Evolutionary conservation across 2,888 invertebrate genomes (phyloP).

Genomic region (Sinodicranocentrus sp.): DNA sequence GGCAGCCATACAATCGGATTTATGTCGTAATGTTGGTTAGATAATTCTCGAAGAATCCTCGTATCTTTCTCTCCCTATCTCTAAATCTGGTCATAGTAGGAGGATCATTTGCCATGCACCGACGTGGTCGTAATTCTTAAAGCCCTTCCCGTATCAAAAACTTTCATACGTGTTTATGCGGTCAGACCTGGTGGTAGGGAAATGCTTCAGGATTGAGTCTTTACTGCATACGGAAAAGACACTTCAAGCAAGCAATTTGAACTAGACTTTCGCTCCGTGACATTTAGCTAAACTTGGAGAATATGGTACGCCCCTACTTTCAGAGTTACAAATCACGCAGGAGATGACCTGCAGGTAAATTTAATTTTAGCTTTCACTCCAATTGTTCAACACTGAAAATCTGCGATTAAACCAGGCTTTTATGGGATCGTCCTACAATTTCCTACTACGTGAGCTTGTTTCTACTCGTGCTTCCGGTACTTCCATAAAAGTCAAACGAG

Average conservation of each 20-base stretch:
- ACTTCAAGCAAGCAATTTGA: background rate
- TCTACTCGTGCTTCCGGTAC: background rate
- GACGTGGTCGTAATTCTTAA: slow-evolving; percentile 54
- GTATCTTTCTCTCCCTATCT: slow-evolving; percentile 24
- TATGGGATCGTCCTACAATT: background rate
- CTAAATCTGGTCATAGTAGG: slow-evolving; percentile 45
- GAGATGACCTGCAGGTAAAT: slow-evolving; percentile 41
- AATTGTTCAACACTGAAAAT: slow-evolving; percentile 6
- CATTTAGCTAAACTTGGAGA: slow-evolving; percentile 25
- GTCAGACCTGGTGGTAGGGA: too few relatives aligned
- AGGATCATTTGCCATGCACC: slow-evolving; percentile 45
- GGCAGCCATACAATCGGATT: slow-evolving; percentile 54
- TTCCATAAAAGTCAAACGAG: slow-evolving; percentile 38
- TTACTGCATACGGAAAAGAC: too few relatives aligned
- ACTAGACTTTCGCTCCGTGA: slow-evolving; percentile 10
- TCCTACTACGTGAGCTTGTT: background rate
- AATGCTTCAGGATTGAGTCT: too few relatives aligned
- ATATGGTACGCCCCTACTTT: slow-evolving; percentile 10
- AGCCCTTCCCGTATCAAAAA: slow-evolving; percentile 1
- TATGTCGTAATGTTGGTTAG: slow-evolving; percentile 35
- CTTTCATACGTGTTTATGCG: background rate
- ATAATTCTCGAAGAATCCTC: slow-evolving; percentile 48
- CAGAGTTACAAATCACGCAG: slow-evolving; percentile 17
- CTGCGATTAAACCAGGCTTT: slow-evolving; percentile 2
- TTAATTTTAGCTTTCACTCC: slow-evolving; percentile 30